Evolutionary conservation across 1,140 invertebrate species (phyloP).

Genomic region (Diabrotica virgifera): DNA sequence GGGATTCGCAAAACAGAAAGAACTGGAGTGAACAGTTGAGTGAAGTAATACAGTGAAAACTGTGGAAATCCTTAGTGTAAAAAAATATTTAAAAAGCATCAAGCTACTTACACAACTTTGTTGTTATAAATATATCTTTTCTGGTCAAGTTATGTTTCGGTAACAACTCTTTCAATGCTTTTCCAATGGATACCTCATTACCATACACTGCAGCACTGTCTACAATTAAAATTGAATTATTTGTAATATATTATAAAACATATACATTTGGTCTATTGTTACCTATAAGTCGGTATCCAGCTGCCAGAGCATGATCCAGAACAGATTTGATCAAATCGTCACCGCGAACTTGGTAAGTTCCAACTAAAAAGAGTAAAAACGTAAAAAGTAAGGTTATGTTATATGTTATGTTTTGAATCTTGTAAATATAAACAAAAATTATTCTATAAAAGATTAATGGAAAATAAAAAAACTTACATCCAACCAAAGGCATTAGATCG

Average conservation of each 20-base stretch:
- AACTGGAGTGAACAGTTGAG: no score
- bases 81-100: neutral
- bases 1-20: no score
- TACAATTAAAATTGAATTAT: slow-evolving; percentile 41
- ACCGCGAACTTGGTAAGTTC: slow-evolving; percentile 53
- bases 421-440: neutral
- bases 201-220: slow-evolving; percentile 74
- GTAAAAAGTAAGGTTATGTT: slow-evolving; percentile 25
- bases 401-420: neutral
- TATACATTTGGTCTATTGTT: slow-evolving; percentile 30
- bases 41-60: no score
- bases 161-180: slow-evolving; percentile 58
- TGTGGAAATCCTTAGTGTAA: no score
- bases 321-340: slow-evolving; percentile 48
- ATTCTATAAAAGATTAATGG: slow-evolving; percentile 8
- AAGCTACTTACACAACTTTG: slow-evolving; percentile 63
- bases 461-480: slow-evolving; percentile 36
- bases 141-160: slow-evolving; percentile 63
- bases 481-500: slow-evolving; percentile 40
- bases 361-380: no score
- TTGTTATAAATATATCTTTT: slow-evolving; percentile 74
- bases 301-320: slow-evolving; percentile 52
- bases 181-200: slow-evolving; percentile 69
- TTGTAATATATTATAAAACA: slow-evolving; percentile 14
- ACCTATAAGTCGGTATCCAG: slow-evolving; percentile 61